A percentile compares a stretch with the other conserved stretches of the same genome.
Conservation (phyloP, 2,888 invertebrate genomes). For the Pollenia amentaria region DNA sequence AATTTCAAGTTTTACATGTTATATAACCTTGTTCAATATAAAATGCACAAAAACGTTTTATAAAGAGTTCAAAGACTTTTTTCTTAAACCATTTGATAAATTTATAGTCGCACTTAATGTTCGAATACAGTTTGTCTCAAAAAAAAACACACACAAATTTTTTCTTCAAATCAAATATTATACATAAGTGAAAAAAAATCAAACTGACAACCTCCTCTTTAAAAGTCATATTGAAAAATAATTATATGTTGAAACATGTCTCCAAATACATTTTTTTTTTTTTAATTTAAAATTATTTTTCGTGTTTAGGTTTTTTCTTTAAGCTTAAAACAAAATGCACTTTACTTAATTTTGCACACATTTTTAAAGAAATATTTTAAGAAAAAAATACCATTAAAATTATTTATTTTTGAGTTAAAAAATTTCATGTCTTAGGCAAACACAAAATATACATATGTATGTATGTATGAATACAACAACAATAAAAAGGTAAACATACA, state of each 20-base stretch:
- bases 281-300: constrained; percentile 36
- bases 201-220: constrained; percentile 17
- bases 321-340: constrained; percentile 41
- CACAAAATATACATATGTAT: neutral
- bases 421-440: constrained; percentile 42
- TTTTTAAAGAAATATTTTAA: neutral
- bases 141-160: neutral
- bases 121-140: constrained; percentile 11
- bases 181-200: neutral
- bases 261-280: constrained; percentile 19
- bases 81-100: constrained; percentile 25
- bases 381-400: constrained; percentile 44
- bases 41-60: constrained; percentile 48
- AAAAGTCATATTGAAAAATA: constrained; percentile 40
- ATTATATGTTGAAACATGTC: constrained; percentile 49
- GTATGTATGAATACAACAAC: neutral
- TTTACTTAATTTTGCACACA: constrained; percentile 29
- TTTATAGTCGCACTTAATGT: constrained; percentile 40
- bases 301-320: constrained; percentile 16
- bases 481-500: neutral
- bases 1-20: neutral
- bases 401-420: constrained; percentile 9
- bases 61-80: constrained; percentile 53
- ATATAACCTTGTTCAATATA: constrained; percentile 59
- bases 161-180: neutral